Percentiles rank a stretch among this genome's conserved stretches.
Evolutionary conservation across 53 echinoderm and acorn worm genomes (phyloP).

Genomic region (Antedon mediterranea): DNA sequence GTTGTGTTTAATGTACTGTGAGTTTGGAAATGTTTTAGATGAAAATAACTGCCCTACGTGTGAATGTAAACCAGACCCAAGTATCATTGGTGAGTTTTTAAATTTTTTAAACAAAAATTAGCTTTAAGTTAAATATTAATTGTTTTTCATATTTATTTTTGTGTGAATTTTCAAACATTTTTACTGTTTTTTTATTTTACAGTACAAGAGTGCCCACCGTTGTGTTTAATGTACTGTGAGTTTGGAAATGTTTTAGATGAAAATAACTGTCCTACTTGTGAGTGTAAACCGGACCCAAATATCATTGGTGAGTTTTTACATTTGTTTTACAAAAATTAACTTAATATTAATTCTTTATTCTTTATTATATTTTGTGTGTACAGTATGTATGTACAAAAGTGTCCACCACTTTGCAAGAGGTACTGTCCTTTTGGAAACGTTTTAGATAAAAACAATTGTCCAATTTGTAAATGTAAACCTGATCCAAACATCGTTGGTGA

Average conservation of each 20-base stretch:
- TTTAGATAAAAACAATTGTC: background rate
- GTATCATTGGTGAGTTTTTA: background rate
- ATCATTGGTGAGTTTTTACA: background rate
- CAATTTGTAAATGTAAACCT: background rate
- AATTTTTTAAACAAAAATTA: no score
- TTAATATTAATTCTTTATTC: no score
- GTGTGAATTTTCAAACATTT: no score
- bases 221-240: background rate
- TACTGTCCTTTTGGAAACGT: background rate
- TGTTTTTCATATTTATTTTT: no score
- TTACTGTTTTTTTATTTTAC: no score
- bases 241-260: background rate
- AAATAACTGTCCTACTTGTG: background rate
- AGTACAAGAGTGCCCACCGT: background rate
- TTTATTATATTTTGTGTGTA: no score
- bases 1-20: background rate
- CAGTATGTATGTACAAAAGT: no score
- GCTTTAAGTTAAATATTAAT: no score
- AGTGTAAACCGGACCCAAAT: background rate
- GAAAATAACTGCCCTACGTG: background rate
- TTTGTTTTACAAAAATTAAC: no score
- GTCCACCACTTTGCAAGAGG: background rate
- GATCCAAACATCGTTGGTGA: background rate
- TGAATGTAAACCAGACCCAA: background rate
- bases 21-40: background rate